Percentiles rank a stretch among this genome's conserved stretches.
phyloP scores from a whole-genome alignment of 2,113 vertebrate genomes.

The Neoarius graeffei region DNA sequence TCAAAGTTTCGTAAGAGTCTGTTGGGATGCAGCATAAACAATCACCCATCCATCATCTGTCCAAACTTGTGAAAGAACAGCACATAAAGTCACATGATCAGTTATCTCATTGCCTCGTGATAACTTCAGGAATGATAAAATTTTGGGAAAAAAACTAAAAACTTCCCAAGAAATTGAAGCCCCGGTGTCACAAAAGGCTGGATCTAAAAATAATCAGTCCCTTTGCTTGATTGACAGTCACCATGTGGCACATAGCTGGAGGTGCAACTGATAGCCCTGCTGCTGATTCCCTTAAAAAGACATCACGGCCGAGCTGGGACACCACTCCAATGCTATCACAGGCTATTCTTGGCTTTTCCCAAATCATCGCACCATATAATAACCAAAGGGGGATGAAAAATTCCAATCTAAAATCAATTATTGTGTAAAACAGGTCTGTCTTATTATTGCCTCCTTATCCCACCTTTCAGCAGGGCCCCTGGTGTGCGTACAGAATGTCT shows the following conservation, averaged over 20 bases:
- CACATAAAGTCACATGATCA: neutral
- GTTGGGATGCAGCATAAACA: neutral
- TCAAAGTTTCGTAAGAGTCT: neutral
- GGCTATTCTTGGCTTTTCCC: conserved; percentile 89
- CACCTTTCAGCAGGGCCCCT: neutral
- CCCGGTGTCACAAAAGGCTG: conserved; percentile 80
- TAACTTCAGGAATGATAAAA: neutral
- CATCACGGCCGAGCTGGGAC: conserved; percentile 81
- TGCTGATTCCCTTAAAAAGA: conserved; percentile 99
- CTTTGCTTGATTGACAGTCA: conserved; percentile 86
- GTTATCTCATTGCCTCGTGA: neutral
- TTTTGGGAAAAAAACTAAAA: conserved; percentile 12
- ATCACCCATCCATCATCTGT: neutral
- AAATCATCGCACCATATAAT: conserved; percentile 74
- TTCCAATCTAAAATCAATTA: conserved; percentile 1
- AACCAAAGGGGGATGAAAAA: conserved; percentile 77
- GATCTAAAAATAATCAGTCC: conserved; percentile 83
- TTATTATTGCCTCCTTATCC: neutral
- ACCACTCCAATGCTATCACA: conserved; percentile 84
- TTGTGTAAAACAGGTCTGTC: neutral
- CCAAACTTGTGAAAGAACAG: neutral
- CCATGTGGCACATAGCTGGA: conserved; percentile 90
- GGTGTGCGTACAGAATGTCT: neutral
- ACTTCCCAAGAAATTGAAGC: conserved; percentile 55
- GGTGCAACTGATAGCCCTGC: conserved; percentile 84